These are phyloP conservation scores for Acleris cristana DNA, from an alignment of 2,888 invertebrate species.

Conservation along the genomic window DNA sequence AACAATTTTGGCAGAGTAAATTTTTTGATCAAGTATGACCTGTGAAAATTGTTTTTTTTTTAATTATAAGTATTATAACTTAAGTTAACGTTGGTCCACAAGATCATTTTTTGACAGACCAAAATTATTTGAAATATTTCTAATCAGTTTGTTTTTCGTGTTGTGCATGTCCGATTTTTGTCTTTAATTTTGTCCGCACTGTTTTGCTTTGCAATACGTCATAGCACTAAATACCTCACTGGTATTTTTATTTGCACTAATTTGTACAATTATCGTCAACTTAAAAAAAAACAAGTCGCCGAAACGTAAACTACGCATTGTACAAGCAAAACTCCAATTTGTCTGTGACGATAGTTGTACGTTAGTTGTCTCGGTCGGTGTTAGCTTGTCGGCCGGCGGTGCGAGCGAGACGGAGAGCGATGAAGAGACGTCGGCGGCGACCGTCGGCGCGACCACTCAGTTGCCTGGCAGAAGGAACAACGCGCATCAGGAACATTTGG, in stretches of 20 bases:
- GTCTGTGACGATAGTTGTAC: slow-evolving; percentile 48
- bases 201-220: slow-evolving; percentile 43
- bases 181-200: slow-evolving; percentile 59
- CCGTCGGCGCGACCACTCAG: slow-evolving; percentile 61
- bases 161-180: slow-evolving; percentile 33
- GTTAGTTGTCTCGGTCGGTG: slow-evolving; percentile 63
- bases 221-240: slow-evolving; percentile 46
- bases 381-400: slow-evolving; percentile 77
- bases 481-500: slow-evolving; percentile 81
- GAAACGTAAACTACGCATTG: background rate
- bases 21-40: no score
- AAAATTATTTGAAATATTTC: slow-evolving; percentile 12
- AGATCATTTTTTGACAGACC: background rate
- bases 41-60: no score
- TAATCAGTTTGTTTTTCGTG: background rate
- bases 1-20: no score
- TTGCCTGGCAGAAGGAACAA: slow-evolving; percentile 65
- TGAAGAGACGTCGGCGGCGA: slow-evolving; percentile 83
- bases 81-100: no score
- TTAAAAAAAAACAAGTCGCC: background rate
- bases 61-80: no score
- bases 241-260: slow-evolving; percentile 59
- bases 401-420: slow-evolving; percentile 91
- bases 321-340: background rate
- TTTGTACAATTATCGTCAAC: slow-evolving; percentile 54